These are phyloP conservation scores for Pollicipes pollicipes DNA, from an alignment of 1,140 invertebrate species.

Conservation along the genomic window DNA sequence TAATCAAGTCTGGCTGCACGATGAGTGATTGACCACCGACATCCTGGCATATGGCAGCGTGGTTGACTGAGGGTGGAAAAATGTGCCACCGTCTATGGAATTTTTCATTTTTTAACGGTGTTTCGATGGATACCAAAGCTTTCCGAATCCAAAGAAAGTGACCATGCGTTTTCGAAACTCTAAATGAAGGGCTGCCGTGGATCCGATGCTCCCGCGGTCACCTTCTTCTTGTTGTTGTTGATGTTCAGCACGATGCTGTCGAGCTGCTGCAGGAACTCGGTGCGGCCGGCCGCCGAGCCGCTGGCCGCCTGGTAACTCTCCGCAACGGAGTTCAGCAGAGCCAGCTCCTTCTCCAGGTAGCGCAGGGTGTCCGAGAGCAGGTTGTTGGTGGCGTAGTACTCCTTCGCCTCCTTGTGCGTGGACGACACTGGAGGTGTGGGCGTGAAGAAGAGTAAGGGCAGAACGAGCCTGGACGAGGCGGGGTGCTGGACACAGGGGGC, in stretches of 20 bases:
- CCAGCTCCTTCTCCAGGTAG: conserved; percentile 79
- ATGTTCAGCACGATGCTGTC: conserved; percentile 70
- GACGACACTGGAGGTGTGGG: conserved; percentile 55
- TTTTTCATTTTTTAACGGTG: too few species aligned
- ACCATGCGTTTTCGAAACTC: too few species aligned
- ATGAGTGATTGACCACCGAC: too few species aligned
- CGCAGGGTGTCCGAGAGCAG: conserved; percentile 81
- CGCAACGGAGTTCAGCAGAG: conserved; percentile 79
- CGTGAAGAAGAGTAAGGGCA: conserved; percentile 9
- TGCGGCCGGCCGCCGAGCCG: conserved; percentile 33
- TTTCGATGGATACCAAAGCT: too few species aligned
- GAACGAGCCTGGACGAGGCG: neutral
- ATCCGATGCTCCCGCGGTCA: too few species aligned
- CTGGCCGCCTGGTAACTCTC: conserved; percentile 44
- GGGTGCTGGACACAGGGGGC: conserved; percentile 5
- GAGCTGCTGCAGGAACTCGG: conserved; percentile 74
- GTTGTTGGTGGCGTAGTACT: conserved; percentile 92
- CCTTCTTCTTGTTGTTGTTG: conserved; percentile 58
- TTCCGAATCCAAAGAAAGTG: too few species aligned
- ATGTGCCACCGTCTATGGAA: too few species aligned
- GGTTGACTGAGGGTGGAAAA: too few species aligned
- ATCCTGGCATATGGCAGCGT: too few species aligned
- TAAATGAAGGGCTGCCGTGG: too few species aligned
- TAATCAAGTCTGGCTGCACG: too few species aligned
- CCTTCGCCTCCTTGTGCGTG: conserved; percentile 90